phyloP scores from a whole-genome alignment of 2,888 invertebrate genomes.

The Chirona hameri region DNA sequence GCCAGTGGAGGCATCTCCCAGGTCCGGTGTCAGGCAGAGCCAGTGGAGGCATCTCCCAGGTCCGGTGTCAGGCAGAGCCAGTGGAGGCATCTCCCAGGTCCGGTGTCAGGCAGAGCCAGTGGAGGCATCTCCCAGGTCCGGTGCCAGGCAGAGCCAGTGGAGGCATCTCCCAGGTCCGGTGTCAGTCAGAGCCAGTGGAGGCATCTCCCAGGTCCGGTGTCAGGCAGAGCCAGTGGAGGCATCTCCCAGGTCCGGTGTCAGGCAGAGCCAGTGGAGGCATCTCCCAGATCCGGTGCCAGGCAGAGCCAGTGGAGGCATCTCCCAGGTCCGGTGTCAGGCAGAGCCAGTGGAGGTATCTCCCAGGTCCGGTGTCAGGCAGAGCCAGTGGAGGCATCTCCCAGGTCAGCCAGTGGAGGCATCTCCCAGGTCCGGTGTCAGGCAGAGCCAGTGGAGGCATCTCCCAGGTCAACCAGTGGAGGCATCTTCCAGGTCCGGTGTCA shows the following conservation, averaged over 20 bases:
- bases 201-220: no score
- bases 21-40: slow-evolving; percentile 38
- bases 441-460: slow-evolving; percentile 27
- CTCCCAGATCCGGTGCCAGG: slow-evolving; percentile 33
- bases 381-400: background rate
- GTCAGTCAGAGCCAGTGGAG: slow-evolving; percentile 35
- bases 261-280: slow-evolving; percentile 39
- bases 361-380: slow-evolving; percentile 38
- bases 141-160: slow-evolving; percentile 39
- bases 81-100: background rate
- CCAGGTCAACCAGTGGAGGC: background rate
- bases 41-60: background rate
- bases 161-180: background rate
- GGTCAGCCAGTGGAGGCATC: background rate
- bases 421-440: slow-evolving; percentile 37
- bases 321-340: slow-evolving; percentile 37
- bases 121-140: background rate
- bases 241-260: no score
- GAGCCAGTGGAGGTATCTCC: slow-evolving; percentile 6
- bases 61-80: slow-evolving; percentile 39
- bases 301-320: slow-evolving; percentile 35
- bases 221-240: slow-evolving; percentile 39
- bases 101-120: slow-evolving; percentile 39
- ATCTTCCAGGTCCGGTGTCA: no score
- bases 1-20: background rate